These are phyloP conservation scores for Crossocerus cetratus DNA, from an alignment of 2,888 invertebrate genomes.

Conservation along the genomic window DNA sequence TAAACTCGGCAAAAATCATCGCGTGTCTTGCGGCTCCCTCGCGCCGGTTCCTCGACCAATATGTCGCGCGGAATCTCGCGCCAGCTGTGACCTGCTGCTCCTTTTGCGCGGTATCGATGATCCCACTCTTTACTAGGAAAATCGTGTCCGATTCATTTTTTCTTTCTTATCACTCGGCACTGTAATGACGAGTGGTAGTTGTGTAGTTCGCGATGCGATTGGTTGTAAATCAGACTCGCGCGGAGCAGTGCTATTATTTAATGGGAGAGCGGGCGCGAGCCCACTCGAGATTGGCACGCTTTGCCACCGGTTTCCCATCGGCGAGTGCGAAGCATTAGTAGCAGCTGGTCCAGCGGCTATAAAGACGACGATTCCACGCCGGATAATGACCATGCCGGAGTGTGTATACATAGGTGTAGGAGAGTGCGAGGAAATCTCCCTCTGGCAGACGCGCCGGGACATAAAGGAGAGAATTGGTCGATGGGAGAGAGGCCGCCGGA, in stretches of 20 bases:
- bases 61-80: no score
- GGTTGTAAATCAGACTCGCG: conserved; percentile 18
- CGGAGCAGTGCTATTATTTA: conserved; percentile 39
- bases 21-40: no score
- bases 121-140: no score
- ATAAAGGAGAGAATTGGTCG: conserved; percentile 41
- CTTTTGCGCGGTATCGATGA: no score
- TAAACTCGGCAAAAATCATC: no score
- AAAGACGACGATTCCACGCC: conserved; percentile 28
- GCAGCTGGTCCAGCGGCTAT: conserved; percentile 27
- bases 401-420: conserved; percentile 9
- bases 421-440: conserved; percentile 5
- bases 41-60: no score
- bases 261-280: conserved; percentile 15
- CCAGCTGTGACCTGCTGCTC: no score
- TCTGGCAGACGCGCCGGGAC: conserved; percentile 20
- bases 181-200: no score
- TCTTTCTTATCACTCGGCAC: no score
- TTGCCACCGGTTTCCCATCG: conserved; percentile 35
- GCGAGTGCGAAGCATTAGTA: background rate
- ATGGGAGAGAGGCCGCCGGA: conserved; percentile 31
- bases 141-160: no score
- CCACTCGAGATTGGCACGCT: conserved; percentile 24
- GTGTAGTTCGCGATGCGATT: no score
- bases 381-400: conserved; percentile 27